Evolutionary conservation across 2,888 invertebrate species (phyloP).

Genomic region (Polymixis flavicincta): DNA sequence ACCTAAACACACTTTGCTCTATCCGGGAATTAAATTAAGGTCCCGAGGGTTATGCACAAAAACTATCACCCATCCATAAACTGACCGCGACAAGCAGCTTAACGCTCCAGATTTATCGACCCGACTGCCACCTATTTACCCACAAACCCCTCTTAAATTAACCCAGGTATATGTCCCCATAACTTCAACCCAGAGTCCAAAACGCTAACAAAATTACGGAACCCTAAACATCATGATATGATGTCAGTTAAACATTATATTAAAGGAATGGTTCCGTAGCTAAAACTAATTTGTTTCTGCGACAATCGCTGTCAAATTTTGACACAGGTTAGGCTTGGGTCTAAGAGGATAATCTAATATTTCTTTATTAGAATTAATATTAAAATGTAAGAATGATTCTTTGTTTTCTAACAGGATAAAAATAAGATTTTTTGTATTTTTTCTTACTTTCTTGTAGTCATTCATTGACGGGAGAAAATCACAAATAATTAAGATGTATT

Average conservation of each 20-base stretch:
- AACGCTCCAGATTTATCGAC: slow-evolving; percentile 18
- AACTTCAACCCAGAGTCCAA: slow-evolving; percentile 27
- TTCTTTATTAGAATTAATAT: slow-evolving; percentile 34
- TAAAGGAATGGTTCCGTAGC: slow-evolving; percentile 52
- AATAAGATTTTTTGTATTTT: neutral
- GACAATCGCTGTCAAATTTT: slow-evolving; percentile 66
- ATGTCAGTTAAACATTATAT: slow-evolving; percentile 48
- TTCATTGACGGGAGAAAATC: slow-evolving; percentile 2
- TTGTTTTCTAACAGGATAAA: slow-evolving; percentile 16
- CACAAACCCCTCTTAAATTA: slow-evolving; percentile 20
- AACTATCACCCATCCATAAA: neutral
- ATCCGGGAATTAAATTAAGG: neutral
- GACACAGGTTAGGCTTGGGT: slow-evolving; percentile 60
- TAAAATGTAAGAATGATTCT: slow-evolving; percentile 26
- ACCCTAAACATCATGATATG: slow-evolving; percentile 50
- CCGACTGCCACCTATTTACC: neutral
- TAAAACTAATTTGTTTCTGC: slow-evolving; percentile 63
- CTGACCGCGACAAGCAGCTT: neutral
- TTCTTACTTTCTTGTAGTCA: neutral
- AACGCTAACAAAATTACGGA: slow-evolving; percentile 42
- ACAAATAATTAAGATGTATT: neutral
- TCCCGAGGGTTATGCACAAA: neutral
- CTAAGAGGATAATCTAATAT: slow-evolving; percentile 35
- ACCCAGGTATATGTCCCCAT: slow-evolving; percentile 27
- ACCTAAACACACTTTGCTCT: neutral